These are phyloP conservation scores for Liasis olivaceus DNA, from an alignment of 2,797 vertebrate genomes.

Conservation along the genomic window DNA sequence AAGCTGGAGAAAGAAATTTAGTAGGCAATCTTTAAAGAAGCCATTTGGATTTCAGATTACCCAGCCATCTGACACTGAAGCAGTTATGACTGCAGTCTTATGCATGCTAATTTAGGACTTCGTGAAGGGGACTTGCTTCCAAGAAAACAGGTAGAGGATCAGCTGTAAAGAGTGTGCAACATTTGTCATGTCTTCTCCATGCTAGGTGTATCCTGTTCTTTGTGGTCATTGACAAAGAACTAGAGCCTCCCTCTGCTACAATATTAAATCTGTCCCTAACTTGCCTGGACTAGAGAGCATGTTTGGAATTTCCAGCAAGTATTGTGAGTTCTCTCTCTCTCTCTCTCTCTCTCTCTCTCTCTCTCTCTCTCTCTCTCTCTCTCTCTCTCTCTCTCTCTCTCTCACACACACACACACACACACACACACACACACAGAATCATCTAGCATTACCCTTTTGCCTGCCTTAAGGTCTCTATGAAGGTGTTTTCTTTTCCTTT, in stretches of 20 bases:
- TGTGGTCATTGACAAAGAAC: neutral
- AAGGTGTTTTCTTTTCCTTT: neutral
- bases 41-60: neutral
- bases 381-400: neutral
- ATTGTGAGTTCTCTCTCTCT: neutral
- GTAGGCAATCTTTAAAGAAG: conserved; percentile 33
- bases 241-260: neutral
- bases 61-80: neutral
- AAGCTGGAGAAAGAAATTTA: conserved; percentile 50
- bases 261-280: neutral
- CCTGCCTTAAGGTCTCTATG: neutral
- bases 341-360: neutral
- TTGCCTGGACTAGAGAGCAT: neutral
- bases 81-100: neutral
- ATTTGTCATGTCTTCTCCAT: neutral
- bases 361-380: neutral
- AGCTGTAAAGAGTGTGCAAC: neutral
- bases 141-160: neutral
- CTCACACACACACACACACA: neutral
- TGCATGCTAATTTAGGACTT: neutral
- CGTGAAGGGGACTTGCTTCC: neutral
- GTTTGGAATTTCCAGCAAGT: neutral
- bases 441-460: neutral
- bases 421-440: neutral
- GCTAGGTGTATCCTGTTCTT: neutral